A percentile compares a stretch with the other conserved stretches of the same genome.
These are phyloP conservation scores for Odocoileus hemionus DNA, from an alignment of 2,113 vertebrate genomes.

Conservation along the genomic window DNA sequence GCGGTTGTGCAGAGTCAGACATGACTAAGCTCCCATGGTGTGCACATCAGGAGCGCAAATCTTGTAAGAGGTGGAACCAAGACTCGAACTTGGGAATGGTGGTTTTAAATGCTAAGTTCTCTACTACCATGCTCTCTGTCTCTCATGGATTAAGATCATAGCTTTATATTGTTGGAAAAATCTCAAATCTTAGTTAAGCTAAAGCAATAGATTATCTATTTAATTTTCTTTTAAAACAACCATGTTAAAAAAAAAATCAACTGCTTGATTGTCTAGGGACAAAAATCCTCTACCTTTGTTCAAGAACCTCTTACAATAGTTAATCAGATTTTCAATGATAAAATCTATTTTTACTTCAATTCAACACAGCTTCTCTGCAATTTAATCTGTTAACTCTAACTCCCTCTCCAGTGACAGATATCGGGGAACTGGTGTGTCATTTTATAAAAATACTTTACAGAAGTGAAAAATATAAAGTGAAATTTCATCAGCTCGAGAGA, in stretches of 20 bases:
- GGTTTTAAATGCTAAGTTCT: neutral
- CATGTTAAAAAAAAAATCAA: neutral
- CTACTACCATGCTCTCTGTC: neutral
- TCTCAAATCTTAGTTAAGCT: neutral
- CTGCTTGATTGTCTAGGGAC: neutral
- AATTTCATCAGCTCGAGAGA: neutral
- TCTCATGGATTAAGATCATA: neutral
- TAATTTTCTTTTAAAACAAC: neutral
- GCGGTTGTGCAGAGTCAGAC: neutral
- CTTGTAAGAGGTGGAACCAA: neutral
- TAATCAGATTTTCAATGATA: neutral
- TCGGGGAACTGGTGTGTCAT: neutral
- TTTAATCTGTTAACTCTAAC: neutral
- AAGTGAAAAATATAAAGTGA: neutral
- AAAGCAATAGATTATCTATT: neutral
- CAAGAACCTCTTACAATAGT: neutral
- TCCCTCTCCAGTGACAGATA: neutral
- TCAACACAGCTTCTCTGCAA: neutral
- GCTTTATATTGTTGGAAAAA: neutral
- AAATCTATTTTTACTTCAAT: neutral
- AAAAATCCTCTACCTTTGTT: neutral
- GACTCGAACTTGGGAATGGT: neutral
- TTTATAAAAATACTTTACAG: neutral
- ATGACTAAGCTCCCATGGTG: neutral
- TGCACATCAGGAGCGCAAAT: neutral